phyloP scores from a whole-genome alignment of 2,113 vertebrate species.

The Odobenus rosmarus region DNA sequence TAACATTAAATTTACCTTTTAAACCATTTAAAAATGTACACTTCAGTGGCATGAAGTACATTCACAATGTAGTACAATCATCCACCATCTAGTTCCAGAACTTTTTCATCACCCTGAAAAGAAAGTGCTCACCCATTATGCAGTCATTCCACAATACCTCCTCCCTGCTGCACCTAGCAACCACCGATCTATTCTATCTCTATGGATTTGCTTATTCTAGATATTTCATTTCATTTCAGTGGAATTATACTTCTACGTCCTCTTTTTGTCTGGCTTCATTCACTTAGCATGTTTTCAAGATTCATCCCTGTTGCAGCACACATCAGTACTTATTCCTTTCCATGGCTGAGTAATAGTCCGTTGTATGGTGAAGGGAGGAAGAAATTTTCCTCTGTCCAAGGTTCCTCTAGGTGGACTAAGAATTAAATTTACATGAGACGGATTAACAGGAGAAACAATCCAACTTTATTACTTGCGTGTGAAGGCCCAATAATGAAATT shows the following conservation, averaged over 20 bases:
- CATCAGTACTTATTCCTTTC: background rate
- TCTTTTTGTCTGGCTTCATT: background rate
- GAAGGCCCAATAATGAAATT: background rate
- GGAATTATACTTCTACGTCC: background rate
- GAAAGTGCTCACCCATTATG: background rate
- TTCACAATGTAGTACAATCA: background rate
- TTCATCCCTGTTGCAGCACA: background rate
- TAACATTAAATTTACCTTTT: background rate
- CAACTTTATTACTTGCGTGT: background rate
- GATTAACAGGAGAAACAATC: background rate
- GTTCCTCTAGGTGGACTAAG: background rate
- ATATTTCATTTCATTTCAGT: conserved; percentile 1
- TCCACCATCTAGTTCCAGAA: background rate
- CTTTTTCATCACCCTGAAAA: background rate
- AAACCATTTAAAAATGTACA: background rate
- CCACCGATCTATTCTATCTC: background rate
- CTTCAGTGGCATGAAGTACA: background rate
- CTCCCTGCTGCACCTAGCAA: background rate
- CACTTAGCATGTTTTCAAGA: background rate
- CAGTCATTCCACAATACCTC: background rate
- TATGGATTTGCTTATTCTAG: background rate
- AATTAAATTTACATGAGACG: background rate
- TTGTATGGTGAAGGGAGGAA: background rate
- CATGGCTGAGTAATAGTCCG: background rate
- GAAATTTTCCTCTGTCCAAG: background rate